Evolutionary conservation across 2,797 vertebrate species (phyloP).

Genomic region (Halcyon badia): DNA sequence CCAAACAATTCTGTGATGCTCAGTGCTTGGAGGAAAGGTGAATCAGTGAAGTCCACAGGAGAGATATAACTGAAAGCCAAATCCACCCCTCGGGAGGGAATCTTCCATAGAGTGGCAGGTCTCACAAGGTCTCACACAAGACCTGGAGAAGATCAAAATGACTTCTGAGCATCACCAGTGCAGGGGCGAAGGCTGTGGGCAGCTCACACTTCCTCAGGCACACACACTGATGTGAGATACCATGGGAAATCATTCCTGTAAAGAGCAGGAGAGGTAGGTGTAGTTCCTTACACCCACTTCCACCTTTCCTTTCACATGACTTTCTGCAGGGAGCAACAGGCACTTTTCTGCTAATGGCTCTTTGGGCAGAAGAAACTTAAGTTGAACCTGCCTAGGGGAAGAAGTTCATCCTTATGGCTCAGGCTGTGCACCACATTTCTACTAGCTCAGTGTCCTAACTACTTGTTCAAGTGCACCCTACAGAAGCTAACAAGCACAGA

Average conservation of each 20-base stretch:
- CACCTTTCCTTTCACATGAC: background rate
- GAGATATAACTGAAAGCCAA: background rate
- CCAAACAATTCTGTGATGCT: background rate
- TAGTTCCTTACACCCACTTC: background rate
- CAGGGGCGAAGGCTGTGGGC: background rate
- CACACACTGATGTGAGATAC: background rate
- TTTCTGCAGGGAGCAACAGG: background rate
- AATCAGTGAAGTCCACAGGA: background rate
- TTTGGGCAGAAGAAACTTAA: background rate
- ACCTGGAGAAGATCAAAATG: background rate
- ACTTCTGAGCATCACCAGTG: background rate
- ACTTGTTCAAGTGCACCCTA: background rate
- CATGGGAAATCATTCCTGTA: background rate
- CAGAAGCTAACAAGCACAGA: background rate
- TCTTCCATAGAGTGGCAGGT: background rate
- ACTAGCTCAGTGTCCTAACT: background rate
- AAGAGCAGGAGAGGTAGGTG: background rate
- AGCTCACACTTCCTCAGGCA: background rate
- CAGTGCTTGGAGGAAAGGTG: background rate
- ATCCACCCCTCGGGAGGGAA: rapidly evolving
- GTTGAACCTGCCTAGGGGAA: background rate
- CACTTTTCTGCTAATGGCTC: background rate
- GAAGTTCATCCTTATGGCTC: background rate
- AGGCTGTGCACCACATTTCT: background rate
- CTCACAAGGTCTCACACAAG: background rate